A percentile compares a stretch with the other conserved stretches of the same genome.
Conservation (phyloP, 2,113 vertebrate species). For the Spheniscus mendiculus region DNA sequence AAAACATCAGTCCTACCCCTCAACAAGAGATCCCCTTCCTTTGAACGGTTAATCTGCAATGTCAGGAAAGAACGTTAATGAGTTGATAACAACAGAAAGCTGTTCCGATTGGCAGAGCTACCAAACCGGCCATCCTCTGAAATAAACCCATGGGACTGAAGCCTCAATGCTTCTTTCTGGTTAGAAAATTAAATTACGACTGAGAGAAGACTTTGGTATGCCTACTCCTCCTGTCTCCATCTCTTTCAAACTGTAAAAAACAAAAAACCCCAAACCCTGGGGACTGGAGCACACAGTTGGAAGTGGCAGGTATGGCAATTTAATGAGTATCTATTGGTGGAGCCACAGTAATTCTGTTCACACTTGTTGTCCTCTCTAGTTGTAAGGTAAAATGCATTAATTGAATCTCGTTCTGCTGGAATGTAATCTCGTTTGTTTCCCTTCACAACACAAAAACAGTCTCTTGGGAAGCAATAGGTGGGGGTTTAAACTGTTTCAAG, state of each 20-base stretch:
- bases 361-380: neutral
- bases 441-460: neutral
- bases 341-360: slow-evolving; percentile 21
- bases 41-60: neutral
- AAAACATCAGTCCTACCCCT: neutral
- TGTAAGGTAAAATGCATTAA: neutral
- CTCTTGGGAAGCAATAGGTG: neutral
- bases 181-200: neutral
- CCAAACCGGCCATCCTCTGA: neutral
- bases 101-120: neutral
- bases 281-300: neutral
- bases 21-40: neutral
- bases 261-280: neutral
- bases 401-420: neutral
- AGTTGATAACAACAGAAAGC: neutral
- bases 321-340: slow-evolving; percentile 3
- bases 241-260: neutral
- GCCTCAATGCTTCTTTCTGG: neutral
- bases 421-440: slow-evolving; percentile 27
- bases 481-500: neutral
- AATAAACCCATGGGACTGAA: neutral
- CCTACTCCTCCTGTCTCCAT: neutral
- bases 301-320: slow-evolving; percentile 5
- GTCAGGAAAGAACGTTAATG: neutral
- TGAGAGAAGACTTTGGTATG: neutral